Evolutionary conservation across 2,113 vertebrate genomes (phyloP), one percentile per base, ranked within the genome.

Genomic region (Acanthochromis polyacanthus): DNA sequence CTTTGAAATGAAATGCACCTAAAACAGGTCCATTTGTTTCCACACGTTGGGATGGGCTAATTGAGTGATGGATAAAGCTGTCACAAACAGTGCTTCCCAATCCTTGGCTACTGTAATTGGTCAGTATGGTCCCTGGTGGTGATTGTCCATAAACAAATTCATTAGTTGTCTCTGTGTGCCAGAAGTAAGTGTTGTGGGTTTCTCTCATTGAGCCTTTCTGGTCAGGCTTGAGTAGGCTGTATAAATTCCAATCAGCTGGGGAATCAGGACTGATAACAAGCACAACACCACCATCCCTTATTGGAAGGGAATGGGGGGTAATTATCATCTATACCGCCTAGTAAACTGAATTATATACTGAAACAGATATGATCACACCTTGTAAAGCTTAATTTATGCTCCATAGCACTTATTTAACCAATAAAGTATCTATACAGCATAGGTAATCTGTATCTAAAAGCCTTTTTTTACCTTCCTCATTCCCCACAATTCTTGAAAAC

Each of bases 11-110:
- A 62, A 72, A 72, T 17, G 63, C 59, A 45, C 17, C 20, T 22
- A 25, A 61, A 83, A 69, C 1, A 57, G 19, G 0, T 4, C n/a
- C 51, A 12, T 61, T 78, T 1, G 69, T 86, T 87, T 80, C 16
- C 30, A 53, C 38, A 59, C 61, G 58, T 73, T 67, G 6, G 17
- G 32, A 15, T 63, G 15, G 40, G 64, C 53, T 85, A 86, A 91
- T 81, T 88, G 76, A 84, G 68, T 83, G 83, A 87, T 87, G 71
- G 67, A 92, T 84, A 71, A 87, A 86, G 82, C 78, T 79, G 83
- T 88, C 89, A 83, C 67, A 46, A 17, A 28, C 38, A 30, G 22
- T 60, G 76, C 60, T 19, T 38, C 16, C 75, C 64, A 83, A 78
- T 71, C 80, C 71, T 63, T 86, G 72, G 56, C 69, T 78, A 70